phyloP scores from a whole-genome alignment of 64 coral and sea anemone species.

The Pocillopora damicornis region DNA sequence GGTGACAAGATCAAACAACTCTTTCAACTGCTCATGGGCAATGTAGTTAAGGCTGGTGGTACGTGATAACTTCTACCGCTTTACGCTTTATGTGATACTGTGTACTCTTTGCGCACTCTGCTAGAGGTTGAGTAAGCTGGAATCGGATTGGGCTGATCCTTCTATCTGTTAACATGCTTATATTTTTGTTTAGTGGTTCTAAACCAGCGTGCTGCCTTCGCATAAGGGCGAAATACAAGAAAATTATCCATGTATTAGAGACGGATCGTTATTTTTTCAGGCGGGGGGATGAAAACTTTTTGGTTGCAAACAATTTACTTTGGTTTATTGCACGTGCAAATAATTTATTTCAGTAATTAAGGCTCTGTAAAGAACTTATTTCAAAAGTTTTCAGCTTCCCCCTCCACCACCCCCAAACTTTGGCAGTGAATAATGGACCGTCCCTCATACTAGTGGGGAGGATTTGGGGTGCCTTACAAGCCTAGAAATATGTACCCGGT shows the following conservation, averaged over 20 bases:
- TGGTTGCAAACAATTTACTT: conserved; percentile 25
- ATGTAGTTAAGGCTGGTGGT: conserved; percentile 46
- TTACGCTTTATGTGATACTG: conserved; percentile 45
- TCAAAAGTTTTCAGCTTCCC: conserved; percentile 1
- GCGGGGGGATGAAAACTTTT: not conserved
- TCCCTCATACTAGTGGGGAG: no score
- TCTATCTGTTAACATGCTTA: conserved; percentile 36
- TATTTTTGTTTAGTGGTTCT: conserved; percentile 34
- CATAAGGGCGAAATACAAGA: not conserved
- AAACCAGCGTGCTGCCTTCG: not conserved
- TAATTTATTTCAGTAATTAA: conserved; percentile 20
- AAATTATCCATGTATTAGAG: conserved; percentile 1
- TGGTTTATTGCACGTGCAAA: conserved; percentile 12
- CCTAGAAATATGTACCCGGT: no score
- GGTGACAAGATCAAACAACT: conserved; percentile 21
- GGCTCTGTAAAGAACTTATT: conserved; percentile 1
- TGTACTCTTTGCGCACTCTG: conserved; percentile 37
- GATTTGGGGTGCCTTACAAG: no score
- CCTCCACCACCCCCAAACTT: not conserved
- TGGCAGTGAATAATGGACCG: no score
- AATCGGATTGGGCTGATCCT: conserved; percentile 61
- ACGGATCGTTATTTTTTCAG: conserved; percentile 3
- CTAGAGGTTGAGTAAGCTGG: conserved; percentile 38
- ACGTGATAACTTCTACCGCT: conserved; percentile 12
- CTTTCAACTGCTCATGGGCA: conserved; percentile 33